Evolutionary conservation across 2,113 vertebrate genomes (phyloP).

Genomic region (Mohoua ochrocephala): DNA sequence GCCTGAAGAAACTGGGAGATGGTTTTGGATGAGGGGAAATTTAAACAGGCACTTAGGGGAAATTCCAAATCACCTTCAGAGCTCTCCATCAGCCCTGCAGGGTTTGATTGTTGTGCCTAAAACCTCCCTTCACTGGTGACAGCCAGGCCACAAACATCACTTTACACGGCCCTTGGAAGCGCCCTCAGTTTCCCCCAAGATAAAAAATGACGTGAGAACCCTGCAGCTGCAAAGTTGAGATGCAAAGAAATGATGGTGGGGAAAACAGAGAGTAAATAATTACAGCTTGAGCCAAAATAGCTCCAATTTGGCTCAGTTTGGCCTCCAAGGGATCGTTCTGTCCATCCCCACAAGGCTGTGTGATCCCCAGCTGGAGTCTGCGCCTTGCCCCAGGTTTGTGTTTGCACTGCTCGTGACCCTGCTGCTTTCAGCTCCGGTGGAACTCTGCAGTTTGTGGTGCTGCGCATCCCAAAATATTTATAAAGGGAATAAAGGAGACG

Average conservation of each 20-base stretch:
- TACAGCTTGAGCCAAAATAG: not conserved
- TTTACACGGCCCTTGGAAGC: not conserved
- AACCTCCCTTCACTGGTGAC: not conserved
- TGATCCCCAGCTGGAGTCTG: not conserved
- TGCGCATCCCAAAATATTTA: not conserved
- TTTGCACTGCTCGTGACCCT: not conserved
- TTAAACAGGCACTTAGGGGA: not conserved
- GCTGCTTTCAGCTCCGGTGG: not conserved
- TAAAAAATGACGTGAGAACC: not conserved
- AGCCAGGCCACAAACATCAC: not conserved
- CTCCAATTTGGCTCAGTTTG: not conserved
- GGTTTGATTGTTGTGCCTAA: not conserved
- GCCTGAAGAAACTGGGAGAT: not conserved
- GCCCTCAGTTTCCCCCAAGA: not conserved
- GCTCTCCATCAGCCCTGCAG: not conserved
- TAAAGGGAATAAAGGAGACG: not conserved
- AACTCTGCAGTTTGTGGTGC: accelerated
- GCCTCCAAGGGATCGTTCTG: not conserved
- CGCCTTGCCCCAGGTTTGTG: not conserved
- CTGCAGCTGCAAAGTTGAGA: not conserved
- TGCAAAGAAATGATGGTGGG: not conserved
- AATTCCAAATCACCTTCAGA: not conserved
- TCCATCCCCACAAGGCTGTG: not conserved
- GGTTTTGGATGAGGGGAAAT: not conserved
- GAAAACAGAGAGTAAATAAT: not conserved